These are phyloP conservation scores for Strix aluco DNA, from an alignment of 2,113 vertebrate species.

Conservation along the genomic window DNA sequence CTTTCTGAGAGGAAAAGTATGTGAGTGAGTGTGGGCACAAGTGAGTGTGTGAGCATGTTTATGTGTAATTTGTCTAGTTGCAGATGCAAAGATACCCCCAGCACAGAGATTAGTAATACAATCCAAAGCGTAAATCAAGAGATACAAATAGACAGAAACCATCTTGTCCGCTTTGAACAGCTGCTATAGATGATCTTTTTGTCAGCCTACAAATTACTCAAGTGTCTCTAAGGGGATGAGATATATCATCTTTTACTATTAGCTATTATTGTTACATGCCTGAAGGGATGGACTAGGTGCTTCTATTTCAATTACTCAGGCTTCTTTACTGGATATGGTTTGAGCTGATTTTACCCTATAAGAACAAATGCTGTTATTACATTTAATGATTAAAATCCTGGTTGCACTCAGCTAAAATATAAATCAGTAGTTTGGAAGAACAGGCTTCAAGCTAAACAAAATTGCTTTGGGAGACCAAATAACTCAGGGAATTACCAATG, in stretches of 20 bases:
- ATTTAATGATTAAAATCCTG: constrained; percentile 67
- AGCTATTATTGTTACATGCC: constrained; percentile 36
- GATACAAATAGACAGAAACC: not conserved
- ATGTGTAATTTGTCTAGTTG: not conserved
- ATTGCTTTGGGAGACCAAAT: constrained; percentile 68
- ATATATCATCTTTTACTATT: constrained; percentile 46
- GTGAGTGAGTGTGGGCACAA: not conserved
- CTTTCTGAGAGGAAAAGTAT: not conserved
- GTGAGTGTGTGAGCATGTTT: not conserved
- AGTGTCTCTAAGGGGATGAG: not conserved
- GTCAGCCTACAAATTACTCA: not conserved
- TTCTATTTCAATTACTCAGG: constrained; percentile 53
- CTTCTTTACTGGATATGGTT: constrained; percentile 44
- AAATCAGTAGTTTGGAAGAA: constrained; percentile 61
- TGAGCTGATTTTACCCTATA: constrained; percentile 49
- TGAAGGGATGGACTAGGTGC: constrained; percentile 18
- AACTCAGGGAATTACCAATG: constrained; percentile 49
- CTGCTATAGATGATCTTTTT: constrained; percentile 13
- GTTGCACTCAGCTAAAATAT: constrained; percentile 55
- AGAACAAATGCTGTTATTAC: constrained; percentile 62
- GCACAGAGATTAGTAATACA: not conserved
- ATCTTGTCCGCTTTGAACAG: not conserved
- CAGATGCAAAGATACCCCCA: not conserved
- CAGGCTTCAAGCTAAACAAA: constrained; percentile 63
- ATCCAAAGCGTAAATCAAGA: not conserved